Conservation (phyloP, 2,797 vertebrate genomes). For the Dendrocincla fuliginosa region DNA sequence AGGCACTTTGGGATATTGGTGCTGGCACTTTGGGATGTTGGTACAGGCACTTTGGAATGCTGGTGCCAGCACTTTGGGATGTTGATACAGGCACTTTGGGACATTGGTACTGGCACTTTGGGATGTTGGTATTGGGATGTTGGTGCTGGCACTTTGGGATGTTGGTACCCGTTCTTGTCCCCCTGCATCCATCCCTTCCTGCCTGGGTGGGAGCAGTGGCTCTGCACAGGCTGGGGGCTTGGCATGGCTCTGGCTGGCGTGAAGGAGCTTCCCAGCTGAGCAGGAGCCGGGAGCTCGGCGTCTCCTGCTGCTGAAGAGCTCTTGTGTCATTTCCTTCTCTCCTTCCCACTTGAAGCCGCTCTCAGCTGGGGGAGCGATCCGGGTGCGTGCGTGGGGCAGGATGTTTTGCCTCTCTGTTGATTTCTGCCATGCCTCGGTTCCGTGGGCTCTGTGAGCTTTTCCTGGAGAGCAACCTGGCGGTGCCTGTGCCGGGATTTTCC, state of each 20-base stretch:
- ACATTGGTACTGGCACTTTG: not conserved
- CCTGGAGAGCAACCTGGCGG: not conserved
- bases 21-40: not conserved
- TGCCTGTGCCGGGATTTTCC: not conserved
- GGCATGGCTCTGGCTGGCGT: not conserved
- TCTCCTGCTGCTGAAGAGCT: not conserved
- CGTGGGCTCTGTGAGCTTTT: not conserved
- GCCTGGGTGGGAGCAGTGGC: not conserved
- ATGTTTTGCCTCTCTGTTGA: not conserved
- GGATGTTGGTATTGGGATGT: too few species aligned
- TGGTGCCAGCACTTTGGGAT: not conserved
- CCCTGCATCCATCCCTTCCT: not conserved
- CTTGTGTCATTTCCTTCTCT: not conserved
- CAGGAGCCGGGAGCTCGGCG: not conserved
- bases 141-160: too few species aligned
- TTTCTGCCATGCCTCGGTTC: not conserved
- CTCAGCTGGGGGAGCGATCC: not conserved
- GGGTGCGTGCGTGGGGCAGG: not conserved
- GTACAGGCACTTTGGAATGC: not conserved
- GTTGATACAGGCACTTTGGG: not conserved
- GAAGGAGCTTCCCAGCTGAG: not conserved
- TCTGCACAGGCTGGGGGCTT: fast-evolving
- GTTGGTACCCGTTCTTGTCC: not conserved
- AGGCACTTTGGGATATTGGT: too few species aligned
- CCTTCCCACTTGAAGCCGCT: not conserved